A percentile compares a stretch with the other conserved stretches of the same genome.
phyloP scores from a whole-genome alignment of 1,140 invertebrate genomes.

The Heliconius eleuchia region DNA sequence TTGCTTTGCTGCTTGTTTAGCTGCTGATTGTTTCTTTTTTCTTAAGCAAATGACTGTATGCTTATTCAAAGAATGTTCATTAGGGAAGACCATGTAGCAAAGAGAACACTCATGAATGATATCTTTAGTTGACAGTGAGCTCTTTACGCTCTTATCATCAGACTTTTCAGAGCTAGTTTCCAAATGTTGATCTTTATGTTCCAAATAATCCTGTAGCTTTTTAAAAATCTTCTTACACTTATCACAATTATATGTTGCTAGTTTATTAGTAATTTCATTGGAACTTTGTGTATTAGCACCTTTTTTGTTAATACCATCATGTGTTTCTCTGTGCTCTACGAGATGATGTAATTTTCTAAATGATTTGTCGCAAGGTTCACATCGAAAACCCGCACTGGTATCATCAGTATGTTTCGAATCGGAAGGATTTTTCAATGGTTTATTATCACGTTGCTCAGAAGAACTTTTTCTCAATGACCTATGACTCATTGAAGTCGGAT shows the following conservation, averaged over 20 bases:
- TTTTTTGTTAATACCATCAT: constrained; percentile 71
- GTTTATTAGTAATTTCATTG: constrained; percentile 41
- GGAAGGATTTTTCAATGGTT: constrained; percentile 45
- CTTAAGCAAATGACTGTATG: constrained; percentile 70
- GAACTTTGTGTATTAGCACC: constrained; percentile 30
- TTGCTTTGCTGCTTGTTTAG: constrained; percentile 50
- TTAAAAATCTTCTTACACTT: constrained; percentile 77
- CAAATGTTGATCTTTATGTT: constrained; percentile 77
- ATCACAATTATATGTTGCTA: constrained; percentile 62
- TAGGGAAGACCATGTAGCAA: constrained; percentile 81
- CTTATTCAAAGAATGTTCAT: constrained; percentile 78
- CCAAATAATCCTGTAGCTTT: constrained; percentile 74
- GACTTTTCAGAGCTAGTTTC: constrained; percentile 74
- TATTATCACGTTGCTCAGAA: constrained; percentile 58
- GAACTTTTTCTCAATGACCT: constrained; percentile 61
- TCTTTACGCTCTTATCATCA: constrained; percentile 71
- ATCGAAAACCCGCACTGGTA: constrained; percentile 74
- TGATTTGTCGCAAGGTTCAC: constrained; percentile 80
- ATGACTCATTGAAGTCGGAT: constrained; percentile 46
- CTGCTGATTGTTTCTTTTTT: constrained; percentile 70
- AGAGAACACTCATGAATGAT: constrained; percentile 80
- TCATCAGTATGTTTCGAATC: constrained; percentile 56
- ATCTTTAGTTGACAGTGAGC: constrained; percentile 73
- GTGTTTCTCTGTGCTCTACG: constrained; percentile 78
- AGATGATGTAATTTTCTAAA: constrained; percentile 79